Conservation (phyloP, 2,888 invertebrate species). For the Drosophila parthenogenetica region DNA sequence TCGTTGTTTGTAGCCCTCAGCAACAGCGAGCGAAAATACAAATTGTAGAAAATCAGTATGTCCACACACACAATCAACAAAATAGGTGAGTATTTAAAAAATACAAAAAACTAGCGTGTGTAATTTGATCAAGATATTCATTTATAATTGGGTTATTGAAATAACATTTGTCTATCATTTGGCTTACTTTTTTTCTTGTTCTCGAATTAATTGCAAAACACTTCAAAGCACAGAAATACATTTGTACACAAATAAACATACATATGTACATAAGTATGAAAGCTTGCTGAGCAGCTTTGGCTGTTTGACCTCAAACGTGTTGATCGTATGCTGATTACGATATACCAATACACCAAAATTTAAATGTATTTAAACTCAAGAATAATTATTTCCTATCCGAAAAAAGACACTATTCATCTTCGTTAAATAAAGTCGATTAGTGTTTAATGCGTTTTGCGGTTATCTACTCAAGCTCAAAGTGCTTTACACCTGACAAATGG, state of each 20-base stretch:
- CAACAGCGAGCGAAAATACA: slow-evolving; percentile 64
- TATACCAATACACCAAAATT: slow-evolving; percentile 2
- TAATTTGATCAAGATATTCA: slow-evolving; percentile 39
- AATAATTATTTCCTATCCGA: not conserved
- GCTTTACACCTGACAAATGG: slow-evolving; percentile 47
- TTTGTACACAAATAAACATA: not conserved
- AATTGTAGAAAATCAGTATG: slow-evolving; percentile 56
- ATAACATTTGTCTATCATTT: slow-evolving; percentile 17
- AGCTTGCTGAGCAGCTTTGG: slow-evolving; percentile 23
- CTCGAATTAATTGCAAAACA: slow-evolving; percentile 15
- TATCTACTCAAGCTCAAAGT: slow-evolving; percentile 37
- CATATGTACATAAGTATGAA: not conserved
- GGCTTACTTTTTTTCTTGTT: slow-evolving; percentile 2
- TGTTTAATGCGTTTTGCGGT: slow-evolving; percentile 7
- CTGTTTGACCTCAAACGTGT: slow-evolving; percentile 53
- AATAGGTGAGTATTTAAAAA: slow-evolving; percentile 31
- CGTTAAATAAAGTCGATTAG: slow-evolving; percentile 1
- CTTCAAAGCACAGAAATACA: not conserved
- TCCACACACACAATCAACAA: slow-evolving; percentile 35
- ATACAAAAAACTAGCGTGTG: slow-evolving; percentile 16
- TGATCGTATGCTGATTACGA: slow-evolving; percentile 29
- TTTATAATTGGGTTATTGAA: slow-evolving; percentile 37
- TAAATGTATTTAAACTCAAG: slow-evolving; percentile 1
- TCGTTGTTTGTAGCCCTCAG: slow-evolving; percentile 55
- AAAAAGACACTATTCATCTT: slow-evolving; percentile 4